phyloP scores from a whole-genome alignment of 2,888 invertebrate genomes.

The Macrostomum cliftonense region DNA sequence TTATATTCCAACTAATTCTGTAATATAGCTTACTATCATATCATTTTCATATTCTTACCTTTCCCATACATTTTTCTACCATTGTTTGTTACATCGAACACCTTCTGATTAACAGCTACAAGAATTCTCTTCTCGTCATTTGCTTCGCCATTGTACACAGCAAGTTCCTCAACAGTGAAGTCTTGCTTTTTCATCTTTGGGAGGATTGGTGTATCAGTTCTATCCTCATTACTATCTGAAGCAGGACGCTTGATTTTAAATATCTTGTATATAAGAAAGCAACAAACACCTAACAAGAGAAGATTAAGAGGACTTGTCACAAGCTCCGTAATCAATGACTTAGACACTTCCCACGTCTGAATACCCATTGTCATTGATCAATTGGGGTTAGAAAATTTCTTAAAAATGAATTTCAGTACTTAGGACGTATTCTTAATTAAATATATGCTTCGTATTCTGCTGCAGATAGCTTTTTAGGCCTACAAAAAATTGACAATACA shows the following conservation, averaged over 20 bases:
- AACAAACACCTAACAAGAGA: constrained; percentile 49
- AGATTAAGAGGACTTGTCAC: constrained; percentile 51
- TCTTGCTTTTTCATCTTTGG: constrained; percentile 65
- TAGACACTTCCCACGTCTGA: too few relatives aligned
- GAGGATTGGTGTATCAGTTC: constrained; percentile 43
- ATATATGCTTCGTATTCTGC: too few relatives aligned
- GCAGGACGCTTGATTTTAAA: constrained; percentile 30
- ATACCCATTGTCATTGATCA: too few relatives aligned
- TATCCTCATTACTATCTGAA: constrained; percentile 31
- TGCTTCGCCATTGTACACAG: constrained; percentile 61
- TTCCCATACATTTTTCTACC: constrained; percentile 80
- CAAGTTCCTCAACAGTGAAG: constrained; percentile 68
- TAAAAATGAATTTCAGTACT: too few relatives aligned
- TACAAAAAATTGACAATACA: too few relatives aligned
- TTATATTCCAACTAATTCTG: neutral
- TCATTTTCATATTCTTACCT: constrained; percentile 50
- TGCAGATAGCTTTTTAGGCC: too few relatives aligned
- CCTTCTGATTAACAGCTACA: constrained; percentile 76
- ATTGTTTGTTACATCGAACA: constrained; percentile 73
- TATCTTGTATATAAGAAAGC: constrained; percentile 56
- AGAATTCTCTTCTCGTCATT: constrained; percentile 50
- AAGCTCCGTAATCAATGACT: too few relatives aligned
- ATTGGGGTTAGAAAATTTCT: too few relatives aligned
- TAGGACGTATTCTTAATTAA: too few relatives aligned
- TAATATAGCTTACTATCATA: neutral